These are phyloP conservation scores for Meleagris gallopavo DNA, from an alignment of 2,113 vertebrate genomes.

Conservation along the genomic window DNA sequence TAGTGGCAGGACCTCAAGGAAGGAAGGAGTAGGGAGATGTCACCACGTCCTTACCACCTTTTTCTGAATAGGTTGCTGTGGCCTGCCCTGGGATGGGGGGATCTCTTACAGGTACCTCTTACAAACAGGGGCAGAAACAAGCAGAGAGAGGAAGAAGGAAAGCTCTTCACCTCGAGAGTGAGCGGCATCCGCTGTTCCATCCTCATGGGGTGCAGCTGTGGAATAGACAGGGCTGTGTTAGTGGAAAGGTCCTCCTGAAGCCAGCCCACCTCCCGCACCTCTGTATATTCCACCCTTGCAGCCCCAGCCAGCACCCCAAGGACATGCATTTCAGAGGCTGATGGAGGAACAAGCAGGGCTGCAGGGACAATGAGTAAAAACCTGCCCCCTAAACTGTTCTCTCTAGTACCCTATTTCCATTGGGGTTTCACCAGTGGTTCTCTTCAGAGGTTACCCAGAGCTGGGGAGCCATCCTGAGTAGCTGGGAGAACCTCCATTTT, in stretches of 20 bases:
- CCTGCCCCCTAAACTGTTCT: neutral
- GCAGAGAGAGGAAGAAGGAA: neutral
- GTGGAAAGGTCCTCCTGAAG: neutral
- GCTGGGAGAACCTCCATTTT: neutral
- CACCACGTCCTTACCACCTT: neutral
- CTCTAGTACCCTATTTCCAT: neutral
- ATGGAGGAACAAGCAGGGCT: neutral
- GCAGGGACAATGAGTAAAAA: neutral
- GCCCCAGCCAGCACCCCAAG: neutral
- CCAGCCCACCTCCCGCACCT: too few species aligned
- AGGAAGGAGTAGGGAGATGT: rapidly evolving
- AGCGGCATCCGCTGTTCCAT: slow-evolving; percentile 67
- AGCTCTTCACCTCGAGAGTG: slow-evolving; percentile 43
- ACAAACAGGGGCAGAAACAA: rapidly evolving
- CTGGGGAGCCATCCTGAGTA: neutral
- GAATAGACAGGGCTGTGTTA: slow-evolving; percentile 36
- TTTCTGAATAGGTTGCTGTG: neutral
- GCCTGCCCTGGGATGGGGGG: neutral
- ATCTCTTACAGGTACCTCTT: neutral
- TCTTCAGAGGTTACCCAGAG: neutral
- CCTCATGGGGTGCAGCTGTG: slow-evolving; percentile 67
- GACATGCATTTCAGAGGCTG: neutral
- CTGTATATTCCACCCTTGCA: neutral
- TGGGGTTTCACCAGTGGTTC: neutral
- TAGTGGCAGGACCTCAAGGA: rapidly evolving